Evolutionary conservation across 2,113 vertebrate species (phyloP), one percentile per base, ranked within the genome.

Genomic region (Echinops telfairi): DNA sequence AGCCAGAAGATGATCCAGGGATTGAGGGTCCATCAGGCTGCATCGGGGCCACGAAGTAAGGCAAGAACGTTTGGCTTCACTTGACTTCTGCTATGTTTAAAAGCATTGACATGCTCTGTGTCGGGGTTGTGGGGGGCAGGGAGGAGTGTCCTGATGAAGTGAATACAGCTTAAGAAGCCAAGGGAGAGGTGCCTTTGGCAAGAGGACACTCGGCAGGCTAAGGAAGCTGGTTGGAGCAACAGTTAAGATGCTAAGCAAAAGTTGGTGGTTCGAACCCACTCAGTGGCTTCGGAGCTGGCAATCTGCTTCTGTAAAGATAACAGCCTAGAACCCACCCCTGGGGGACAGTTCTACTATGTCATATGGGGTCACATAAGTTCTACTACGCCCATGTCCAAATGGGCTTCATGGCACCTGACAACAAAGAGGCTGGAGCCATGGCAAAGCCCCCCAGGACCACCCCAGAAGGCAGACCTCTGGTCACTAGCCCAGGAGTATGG

Each of bases 381-480:
- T 53, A 53, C 47, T 53, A 53, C 9, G 47, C 9, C 47, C 47
- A 53, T 9, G 2, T 17, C 31, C n/a, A 71, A 71, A 33, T 33
- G 16, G 68, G n/a, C 31, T 71, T 17, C 5, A 71, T 71, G n/a
- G 16, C 31, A 71, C 31, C 68, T 31, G 29, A 33, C 11, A 68
- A 68, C 68, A 16, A 33, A 14, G 68, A 71, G 31, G 16, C 31
- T 71, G n/a, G 53, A 73, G 27, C 15, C 29, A 25, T 19, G 36
- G 40, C 31, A 90, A 19, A 38, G 2, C 36, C 84, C 6, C 64
- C 25, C 19, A 79, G 88, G 43, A 93, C 71, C 14, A 25, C 79
- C 95, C 88, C 78, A 90, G 86, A 95, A 94, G 85, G 83, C 62
- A 0, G 8, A 33, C 11, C 22, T 36, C 16, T 64, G 31, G 68